Conservation (phyloP, 2,797 vertebrate species). For the Numenius phaeopus region DNA sequence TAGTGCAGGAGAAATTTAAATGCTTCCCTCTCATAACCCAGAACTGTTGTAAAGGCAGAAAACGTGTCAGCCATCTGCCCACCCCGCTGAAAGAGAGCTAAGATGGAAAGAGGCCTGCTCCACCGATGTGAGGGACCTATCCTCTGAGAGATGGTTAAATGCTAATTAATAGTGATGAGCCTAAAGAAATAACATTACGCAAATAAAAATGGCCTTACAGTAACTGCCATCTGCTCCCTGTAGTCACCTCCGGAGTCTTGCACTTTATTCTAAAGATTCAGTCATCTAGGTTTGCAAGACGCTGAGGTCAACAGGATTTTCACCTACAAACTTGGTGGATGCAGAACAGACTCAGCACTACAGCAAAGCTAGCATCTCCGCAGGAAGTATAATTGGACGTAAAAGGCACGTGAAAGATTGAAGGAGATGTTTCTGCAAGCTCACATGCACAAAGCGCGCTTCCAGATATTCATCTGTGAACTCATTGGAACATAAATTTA, state of each 20-base stretch:
- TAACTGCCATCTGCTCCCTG: neutral
- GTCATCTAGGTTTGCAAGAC: accelerated
- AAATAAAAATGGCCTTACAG: neutral
- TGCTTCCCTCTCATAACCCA: conserved; percentile 10
- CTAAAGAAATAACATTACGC: neutral
- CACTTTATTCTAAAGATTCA: neutral
- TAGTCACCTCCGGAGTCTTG: neutral
- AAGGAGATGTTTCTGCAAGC: neutral
- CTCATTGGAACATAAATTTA: conserved; percentile 3
- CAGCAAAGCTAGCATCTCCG: neutral
- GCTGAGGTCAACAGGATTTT: neutral
- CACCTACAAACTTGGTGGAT: neutral
- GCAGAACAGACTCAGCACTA: neutral
- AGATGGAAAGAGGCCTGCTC: neutral
- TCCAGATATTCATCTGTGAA: conserved; percentile 44
- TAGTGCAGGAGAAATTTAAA: neutral
- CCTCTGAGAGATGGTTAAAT: neutral
- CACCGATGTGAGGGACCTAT: neutral
- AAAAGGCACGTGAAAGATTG: neutral
- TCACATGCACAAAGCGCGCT: neutral
- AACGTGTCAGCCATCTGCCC: conserved; percentile 8
- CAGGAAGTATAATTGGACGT: neutral
- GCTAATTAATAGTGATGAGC: conserved; percentile 5
- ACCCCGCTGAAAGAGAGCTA: neutral
- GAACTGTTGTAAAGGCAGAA: neutral